Percentiles rank a stretch among this genome's conserved stretches.
Conservation (phyloP, 2,797 vertebrate species). For the Nannoperca australis region DNA sequence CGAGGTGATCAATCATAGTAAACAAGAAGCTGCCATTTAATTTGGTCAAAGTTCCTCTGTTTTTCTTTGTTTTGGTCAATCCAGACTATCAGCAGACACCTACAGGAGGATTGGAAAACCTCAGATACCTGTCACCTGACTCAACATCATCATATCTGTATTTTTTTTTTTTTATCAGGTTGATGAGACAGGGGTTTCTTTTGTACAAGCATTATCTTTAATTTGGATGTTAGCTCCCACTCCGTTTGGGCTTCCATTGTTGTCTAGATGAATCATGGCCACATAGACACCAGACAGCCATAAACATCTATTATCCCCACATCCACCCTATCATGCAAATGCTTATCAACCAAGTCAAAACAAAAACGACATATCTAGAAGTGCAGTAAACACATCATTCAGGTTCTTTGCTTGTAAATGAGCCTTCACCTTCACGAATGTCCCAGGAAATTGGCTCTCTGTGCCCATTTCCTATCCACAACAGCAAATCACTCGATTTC, state of each 20-base stretch:
- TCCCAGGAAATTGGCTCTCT: conserved; percentile 44
- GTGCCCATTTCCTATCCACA: background rate
- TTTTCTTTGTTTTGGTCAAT: conserved; percentile 2
- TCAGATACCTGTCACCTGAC: background rate
- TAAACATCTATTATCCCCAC: conserved; percentile 78
- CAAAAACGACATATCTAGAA: conserved; percentile 68
- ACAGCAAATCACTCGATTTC: conserved; percentile 9
- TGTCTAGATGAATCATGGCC: conserved; percentile 52
- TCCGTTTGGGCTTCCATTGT: conserved; percentile 35
- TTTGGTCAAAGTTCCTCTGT: background rate
- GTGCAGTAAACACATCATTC: conserved; percentile 67
- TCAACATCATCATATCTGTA: background rate
- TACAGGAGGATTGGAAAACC: conserved; percentile 6
- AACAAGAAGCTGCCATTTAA: background rate
- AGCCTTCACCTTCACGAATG: conserved; percentile 54
- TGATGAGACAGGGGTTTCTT: background rate
- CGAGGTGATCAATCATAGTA: background rate
- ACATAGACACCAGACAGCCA: conserved; percentile 71
- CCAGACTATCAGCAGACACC: conserved; percentile 26
- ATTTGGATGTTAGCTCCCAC: background rate
- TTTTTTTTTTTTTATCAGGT: background rate
- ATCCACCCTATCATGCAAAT: conserved; percentile 59
- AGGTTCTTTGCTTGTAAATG: conserved; percentile 76
- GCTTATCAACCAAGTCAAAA: conserved; percentile 81
- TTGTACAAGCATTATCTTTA: background rate